Conservation (phyloP, 2,113 vertebrate genomes). For the Capreolus pygargus region DNA sequence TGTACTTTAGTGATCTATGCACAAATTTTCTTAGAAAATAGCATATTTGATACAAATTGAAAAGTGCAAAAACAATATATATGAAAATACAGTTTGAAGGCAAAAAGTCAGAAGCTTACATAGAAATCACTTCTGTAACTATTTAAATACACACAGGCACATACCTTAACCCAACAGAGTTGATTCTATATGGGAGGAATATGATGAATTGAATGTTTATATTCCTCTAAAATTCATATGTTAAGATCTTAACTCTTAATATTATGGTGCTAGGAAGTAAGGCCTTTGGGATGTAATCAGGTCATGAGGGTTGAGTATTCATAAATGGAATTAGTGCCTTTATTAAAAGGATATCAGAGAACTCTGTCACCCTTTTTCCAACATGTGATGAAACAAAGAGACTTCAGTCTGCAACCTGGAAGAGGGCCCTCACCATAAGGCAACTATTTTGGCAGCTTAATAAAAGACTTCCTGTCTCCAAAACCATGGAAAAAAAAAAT, state of each 20-base stretch:
- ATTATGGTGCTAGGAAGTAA: not conserved
- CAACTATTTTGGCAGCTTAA: not conserved
- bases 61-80: not conserved
- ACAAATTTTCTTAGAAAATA: not conserved
- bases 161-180: not conserved
- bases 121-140: not conserved
- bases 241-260: not conserved
- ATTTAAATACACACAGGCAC: not conserved
- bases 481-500: not conserved
- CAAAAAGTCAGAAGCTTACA: not conserved
- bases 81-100: not conserved
- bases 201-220: not conserved
- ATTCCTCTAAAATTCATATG: not conserved
- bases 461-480: not conserved
- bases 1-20: not conserved
- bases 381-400: not conserved
- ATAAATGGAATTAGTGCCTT: not conserved
- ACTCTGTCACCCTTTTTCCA: not conserved
- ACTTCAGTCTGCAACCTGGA: no score
- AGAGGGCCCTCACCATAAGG: not conserved
- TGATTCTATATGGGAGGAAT: not conserved
- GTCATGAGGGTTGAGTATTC: not conserved
- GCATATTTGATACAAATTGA: not conserved
- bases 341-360: not conserved
- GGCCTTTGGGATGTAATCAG: not conserved